Conservation (phyloP, 2,888 invertebrate genomes). For the Perdita meconis region DNA sequence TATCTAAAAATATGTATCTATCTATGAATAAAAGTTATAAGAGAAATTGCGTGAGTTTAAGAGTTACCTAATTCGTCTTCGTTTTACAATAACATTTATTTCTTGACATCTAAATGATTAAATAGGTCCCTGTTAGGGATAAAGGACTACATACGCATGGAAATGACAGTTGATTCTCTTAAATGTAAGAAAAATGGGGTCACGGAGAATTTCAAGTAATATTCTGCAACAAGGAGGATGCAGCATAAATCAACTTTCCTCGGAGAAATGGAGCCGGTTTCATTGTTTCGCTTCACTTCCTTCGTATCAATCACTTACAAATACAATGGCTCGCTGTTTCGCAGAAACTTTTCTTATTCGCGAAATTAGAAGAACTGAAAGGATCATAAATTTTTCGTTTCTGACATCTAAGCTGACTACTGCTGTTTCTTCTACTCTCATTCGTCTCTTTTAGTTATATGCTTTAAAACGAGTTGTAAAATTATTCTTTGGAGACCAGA, state of each 20-base stretch:
- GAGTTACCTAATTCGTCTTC: not conserved
- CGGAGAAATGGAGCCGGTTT: slow-evolving; percentile 13
- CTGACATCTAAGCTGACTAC: not conserved
- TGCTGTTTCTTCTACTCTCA: slow-evolving; percentile 14
- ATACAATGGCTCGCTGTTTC: slow-evolving; percentile 17
- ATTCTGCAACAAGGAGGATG: not conserved
- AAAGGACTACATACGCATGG: not conserved
- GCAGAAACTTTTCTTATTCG: slow-evolving; percentile 46
- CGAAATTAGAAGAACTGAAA: slow-evolving; percentile 31
- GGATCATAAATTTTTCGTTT: slow-evolving; percentile 39
- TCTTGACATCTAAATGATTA: too few relatives aligned
- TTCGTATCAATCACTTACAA: slow-evolving; percentile 43
- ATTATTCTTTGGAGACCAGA: not conserved
- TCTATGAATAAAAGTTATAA: too few relatives aligned
- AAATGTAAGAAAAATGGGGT: not conserved
- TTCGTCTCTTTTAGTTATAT: not conserved
- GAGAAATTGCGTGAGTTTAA: too few relatives aligned
- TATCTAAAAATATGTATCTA: too few relatives aligned
- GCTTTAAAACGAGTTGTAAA: not conserved
- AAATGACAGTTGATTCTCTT: not conserved
- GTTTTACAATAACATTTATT: not conserved
- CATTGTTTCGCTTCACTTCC: slow-evolving; percentile 37
- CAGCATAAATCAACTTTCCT: slow-evolving; percentile 31
- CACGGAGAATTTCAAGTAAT: not conserved
- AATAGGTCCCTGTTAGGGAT: too few relatives aligned